Base-by-base conservation (phyloP, 2,888 invertebrate genomes). In the Lepetodrilus schrolli region DNA sequence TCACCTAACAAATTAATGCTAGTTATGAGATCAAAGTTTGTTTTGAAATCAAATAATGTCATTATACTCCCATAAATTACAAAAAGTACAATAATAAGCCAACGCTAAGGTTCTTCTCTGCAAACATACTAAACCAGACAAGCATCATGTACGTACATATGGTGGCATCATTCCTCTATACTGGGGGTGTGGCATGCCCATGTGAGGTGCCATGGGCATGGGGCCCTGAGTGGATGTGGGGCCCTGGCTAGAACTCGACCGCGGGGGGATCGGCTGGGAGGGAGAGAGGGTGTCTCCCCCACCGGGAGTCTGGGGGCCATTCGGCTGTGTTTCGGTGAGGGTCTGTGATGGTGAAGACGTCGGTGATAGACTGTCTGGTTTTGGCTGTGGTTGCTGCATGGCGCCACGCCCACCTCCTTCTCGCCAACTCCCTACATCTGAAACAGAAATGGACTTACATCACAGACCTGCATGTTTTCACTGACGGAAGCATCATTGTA, bases 401-500 rank as follows among this genome's bases (percentile, higher is more conserved):
- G 87, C 90, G 79, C 89, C 90, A 83, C 91, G 87, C 70, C 91
- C 93, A 88, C 95, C 96, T 92, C 95, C 95, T 93, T 93, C 95
- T 91, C 94, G 94, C 96, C 95, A 96, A 89, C 95, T 95, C 92
- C 95, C 96, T 93, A 96, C 96, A 90, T 95, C 94, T 91, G 49
- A 3, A 43, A 43, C 17, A 10, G 4, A n/a, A n/a, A n/a, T n/a
- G n/a, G n/a, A n/a, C n/a, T n/a, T n/a, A n/a, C n/a, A n/a, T n/a
- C n/a, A n/a, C n/a, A n/a, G n/a, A n/a, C n/a, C n/a, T n/a, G n/a
- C n/a, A n/a, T n/a, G n/a, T n/a, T n/a, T n/a, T n/a, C n/a, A n/a
- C n/a, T n/a, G n/a, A n/a, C n/a, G n/a, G n/a, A n/a, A n/a, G n/a
- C n/a, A n/a, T n/a, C n/a, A n/a, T n/a, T n/a, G n/a, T n/a, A n/a